A percentile compares a stretch with the other conserved stretches of the same genome.
Conservation (phyloP, 2,888 invertebrate species). For the Diogma glabrata region DNA sequence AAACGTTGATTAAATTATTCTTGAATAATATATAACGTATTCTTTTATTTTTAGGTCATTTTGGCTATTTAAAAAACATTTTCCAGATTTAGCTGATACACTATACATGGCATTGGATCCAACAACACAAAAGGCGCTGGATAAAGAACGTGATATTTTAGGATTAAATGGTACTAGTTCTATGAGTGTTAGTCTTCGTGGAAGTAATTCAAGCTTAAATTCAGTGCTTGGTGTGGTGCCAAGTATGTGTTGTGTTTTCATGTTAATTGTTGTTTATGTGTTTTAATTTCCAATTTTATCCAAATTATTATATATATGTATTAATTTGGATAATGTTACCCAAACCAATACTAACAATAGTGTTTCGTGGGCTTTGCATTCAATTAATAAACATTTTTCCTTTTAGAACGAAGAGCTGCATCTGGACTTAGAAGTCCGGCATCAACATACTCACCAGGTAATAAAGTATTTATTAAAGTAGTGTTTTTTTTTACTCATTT, state of each 20-base stretch:
- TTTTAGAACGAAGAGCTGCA: constrained; percentile 23
- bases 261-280: constrained; percentile 2
- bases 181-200: constrained; percentile 26
- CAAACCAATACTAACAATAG: too few species aligned
- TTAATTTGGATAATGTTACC: too few species aligned
- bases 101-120: constrained; percentile 74
- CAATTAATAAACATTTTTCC: too few species aligned
- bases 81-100: constrained; percentile 79
- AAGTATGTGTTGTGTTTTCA: constrained; percentile 21
- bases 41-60: constrained; percentile 54
- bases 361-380: too few species aligned
- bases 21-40: neutral
- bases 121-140: constrained; percentile 48
- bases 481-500: constrained; percentile 3
- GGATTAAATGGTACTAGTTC: constrained; percentile 26
- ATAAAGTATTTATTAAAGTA: constrained; percentile 4
- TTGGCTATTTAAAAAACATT: constrained; percentile 79
- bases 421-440: constrained; percentile 26
- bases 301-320: too few species aligned
- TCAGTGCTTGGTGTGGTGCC: constrained; percentile 25
- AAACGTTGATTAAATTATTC: too few species aligned
- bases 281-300: constrained; percentile 5
- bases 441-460: constrained; percentile 24
- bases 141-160: constrained; percentile 36
- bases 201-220: constrained; percentile 26